Evolutionary conservation across 2,113 vertebrate genomes (phyloP), one percentile per base, ranked within the genome.

Genomic region (Microtus pennsylvanicus): DNA sequence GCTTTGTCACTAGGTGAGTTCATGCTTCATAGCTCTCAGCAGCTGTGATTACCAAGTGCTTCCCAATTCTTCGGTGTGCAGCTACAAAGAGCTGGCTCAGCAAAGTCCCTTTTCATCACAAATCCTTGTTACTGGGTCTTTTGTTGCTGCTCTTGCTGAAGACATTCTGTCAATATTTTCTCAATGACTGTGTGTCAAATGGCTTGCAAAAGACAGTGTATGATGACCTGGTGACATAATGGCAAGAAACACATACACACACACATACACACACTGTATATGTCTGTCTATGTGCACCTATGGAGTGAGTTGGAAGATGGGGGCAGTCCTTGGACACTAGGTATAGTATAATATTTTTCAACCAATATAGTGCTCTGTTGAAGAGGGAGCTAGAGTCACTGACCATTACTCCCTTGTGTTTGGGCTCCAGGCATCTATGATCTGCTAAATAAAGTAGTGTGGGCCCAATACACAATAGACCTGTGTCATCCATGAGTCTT

Each of bases 361-460:
- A 82, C 82, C 92, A 94, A 83, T 2, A 78, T 4, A 55, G 14
- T 0, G 12, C 19, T 81, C 33, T 85, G 26, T 58, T 90, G 8
- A 91, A 55, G 77, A 35, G 69, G 45, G 69, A 82, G 75, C 94
- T 42, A 61, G 88, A 95, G 52, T 90, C 0, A 10, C 47, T 17
- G 92, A 33, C 1, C 30, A 87, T 94, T 87, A 96, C 17, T 97
- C 92, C 91, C 69, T 93, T 80, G 58, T 95, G 83, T 96, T 91
- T 95, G 83, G 65, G 89, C 76, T 96, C 28, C 33, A 91, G 96
- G 88, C 65, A 35, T 45, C 5, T 85, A 38, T 35, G 50, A 78
- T 61, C 87, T 87, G 12, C 82, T 69, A 83, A 74, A 58, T 76
- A 91, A 93, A 61, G 33, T 70, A n/a, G 55, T 30, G 16, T 63